phyloP scores from a whole-genome alignment of 2,113 vertebrate genomes.

The Sclerurus mexicanus region DNA sequence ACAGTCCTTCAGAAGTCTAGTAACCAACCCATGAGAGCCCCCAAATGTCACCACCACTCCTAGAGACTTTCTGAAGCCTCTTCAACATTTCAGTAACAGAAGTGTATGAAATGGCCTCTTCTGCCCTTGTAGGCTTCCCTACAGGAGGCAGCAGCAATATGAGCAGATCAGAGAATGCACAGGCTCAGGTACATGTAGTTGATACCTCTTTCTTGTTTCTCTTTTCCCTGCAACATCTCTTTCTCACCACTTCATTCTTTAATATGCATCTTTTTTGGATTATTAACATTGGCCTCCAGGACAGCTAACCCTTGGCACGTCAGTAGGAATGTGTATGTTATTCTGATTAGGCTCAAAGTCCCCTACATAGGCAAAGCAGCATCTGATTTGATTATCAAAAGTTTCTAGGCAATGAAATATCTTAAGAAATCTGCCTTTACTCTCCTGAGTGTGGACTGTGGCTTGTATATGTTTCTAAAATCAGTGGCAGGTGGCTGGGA shows the following conservation, averaged over 20 bases:
- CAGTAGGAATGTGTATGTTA: neutral
- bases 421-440: neutral
- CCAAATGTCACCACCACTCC: neutral
- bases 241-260: neutral
- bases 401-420: neutral
- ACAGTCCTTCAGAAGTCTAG: neutral
- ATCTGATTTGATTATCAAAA: neutral
- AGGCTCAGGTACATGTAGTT: neutral
- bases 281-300: neutral
- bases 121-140: neutral
- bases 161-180: neutral
- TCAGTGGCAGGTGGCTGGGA: slow-evolving; percentile 1
- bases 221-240: neutral
- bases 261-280: neutral
- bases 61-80: neutral
- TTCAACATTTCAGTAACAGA: neutral
- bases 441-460: neutral
- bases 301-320: neutral
- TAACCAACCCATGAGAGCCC: neutral
- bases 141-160: neutral
- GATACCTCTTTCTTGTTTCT: neutral
- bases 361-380: neutral
- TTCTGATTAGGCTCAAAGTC: neutral
- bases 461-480: slow-evolving; percentile 2
- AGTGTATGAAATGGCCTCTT: neutral